Conservation (phyloP, 2,797 vertebrate genomes). For the Amblyopsis hoosieri region DNA sequence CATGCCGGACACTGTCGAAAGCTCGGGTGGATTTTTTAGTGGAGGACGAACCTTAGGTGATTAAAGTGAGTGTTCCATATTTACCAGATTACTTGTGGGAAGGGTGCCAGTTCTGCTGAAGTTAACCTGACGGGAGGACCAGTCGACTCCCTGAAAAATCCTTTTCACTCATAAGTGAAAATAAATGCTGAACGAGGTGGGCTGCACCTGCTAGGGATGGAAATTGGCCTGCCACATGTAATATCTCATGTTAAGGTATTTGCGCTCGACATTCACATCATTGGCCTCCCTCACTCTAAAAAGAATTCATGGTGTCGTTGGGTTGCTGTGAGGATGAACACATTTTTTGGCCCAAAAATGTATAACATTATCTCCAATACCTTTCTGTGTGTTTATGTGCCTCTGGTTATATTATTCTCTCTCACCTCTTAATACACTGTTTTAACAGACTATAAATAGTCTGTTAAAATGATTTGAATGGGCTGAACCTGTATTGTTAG, state of each 20-base stretch:
- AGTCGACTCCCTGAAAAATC: conserved; percentile 37
- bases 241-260: conserved; percentile 56
- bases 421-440: conserved; percentile 1
- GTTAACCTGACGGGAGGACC: conserved; percentile 43
- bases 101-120: conserved; percentile 40
- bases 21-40: conserved; percentile 16
- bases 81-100: conserved; percentile 48
- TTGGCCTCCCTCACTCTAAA: conserved; percentile 44
- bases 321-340: conserved; percentile 27
- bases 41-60: conserved; percentile 16
- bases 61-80: conserved; percentile 40
- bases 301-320: conserved; percentile 27
- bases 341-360: conserved; percentile 18
- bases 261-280: conserved; percentile 44
- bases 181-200: conserved; percentile 49
- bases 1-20: conserved; percentile 12
- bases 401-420: conserved; percentile 14
- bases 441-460: conserved; percentile 3
- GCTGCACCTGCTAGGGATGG: conserved; percentile 50
- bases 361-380: conserved; percentile 2
- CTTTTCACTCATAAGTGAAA: conserved; percentile 63
- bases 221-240: conserved; percentile 72
- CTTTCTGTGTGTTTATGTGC: conserved; percentile 13
- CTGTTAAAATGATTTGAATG: background rate
- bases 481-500: too few species aligned